Evolutionary conservation across 2,888 invertebrate genomes (phyloP).

Genomic region (Agrochola lychnidis): DNA sequence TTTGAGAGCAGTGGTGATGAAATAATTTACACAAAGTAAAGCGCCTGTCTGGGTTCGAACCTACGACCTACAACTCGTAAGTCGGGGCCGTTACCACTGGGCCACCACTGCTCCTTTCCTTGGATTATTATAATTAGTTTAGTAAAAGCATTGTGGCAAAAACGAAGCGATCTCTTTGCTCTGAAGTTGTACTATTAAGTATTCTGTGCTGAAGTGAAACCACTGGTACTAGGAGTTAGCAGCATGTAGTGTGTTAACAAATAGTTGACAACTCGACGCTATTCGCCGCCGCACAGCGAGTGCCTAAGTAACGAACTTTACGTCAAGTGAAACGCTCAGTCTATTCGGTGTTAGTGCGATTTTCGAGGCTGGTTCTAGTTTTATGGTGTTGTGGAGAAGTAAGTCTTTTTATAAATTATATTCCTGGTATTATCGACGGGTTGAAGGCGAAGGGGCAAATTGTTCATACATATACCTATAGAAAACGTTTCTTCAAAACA

Average conservation of each 20-base stretch:
- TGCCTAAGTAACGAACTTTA: conserved; percentile 64
- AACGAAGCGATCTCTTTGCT: background rate
- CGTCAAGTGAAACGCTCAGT: conserved; percentile 43
- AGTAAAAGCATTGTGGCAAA: background rate
- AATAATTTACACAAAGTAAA: no score
- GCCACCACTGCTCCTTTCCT: no score
- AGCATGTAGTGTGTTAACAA: conserved; percentile 48
- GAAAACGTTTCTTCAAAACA: background rate
- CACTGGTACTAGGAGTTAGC: conserved; percentile 20
- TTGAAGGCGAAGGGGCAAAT: background rate
- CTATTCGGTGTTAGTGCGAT: conserved; percentile 30
- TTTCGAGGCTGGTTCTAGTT: conserved; percentile 20
- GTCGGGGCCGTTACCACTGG: no score
- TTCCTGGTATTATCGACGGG: background rate
- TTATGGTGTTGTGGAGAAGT: background rate
- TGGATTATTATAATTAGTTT: background rate
- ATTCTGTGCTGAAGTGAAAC: conserved; percentile 1
- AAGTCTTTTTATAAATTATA: background rate
- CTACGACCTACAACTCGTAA: no score
- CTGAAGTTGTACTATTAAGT: background rate
- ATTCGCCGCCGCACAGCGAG: conserved; percentile 34
- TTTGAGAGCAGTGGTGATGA: no score
- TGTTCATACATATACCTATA: background rate
- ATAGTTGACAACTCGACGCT: conserved; percentile 61
- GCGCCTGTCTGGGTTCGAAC: no score